phyloP scores from a whole-genome alignment of 2,797 vertebrate genomes.

The Helostoma temminkii region DNA sequence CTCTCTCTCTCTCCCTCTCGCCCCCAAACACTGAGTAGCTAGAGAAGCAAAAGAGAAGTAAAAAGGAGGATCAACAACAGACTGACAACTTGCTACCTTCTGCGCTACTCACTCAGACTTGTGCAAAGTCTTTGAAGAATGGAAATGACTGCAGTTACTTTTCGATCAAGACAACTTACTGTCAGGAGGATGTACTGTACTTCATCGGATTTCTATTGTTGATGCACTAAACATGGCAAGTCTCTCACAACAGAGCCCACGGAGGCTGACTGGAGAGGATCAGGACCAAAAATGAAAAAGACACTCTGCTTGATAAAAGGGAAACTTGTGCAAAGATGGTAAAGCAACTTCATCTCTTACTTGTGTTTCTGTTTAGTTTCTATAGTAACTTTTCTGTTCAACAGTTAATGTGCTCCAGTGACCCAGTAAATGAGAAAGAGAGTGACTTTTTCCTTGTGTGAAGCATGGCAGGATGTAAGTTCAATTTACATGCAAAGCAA shows the following conservation, averaged over 20 bases:
- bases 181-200: constrained; percentile 65
- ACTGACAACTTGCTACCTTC: constrained; percentile 46
- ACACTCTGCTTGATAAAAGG: constrained; percentile 56
- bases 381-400: constrained; percentile 21
- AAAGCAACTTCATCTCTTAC: constrained; percentile 56
- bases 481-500: constrained; percentile 3
- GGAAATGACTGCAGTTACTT: constrained; percentile 55
- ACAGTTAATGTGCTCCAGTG: constrained; percentile 60
- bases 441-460: constrained; percentile 48
- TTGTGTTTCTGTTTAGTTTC: neutral
- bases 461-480: neutral
- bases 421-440: constrained; percentile 59
- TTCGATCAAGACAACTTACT: constrained; percentile 40
- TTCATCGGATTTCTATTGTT: constrained; percentile 52
- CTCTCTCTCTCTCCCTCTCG: constrained; percentile 41
- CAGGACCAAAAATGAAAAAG: constrained; percentile 67
- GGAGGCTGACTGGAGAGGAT: constrained; percentile 64
- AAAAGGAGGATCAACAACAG: constrained; percentile 75
- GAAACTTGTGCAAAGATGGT: constrained; percentile 81
- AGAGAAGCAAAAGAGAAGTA: constrained; percentile 68
- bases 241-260: constrained; percentile 45
- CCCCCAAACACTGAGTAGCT: constrained; percentile 63
- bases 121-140: constrained; percentile 59
- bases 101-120: constrained; percentile 37
- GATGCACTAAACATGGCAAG: constrained; percentile 71